Base-by-base conservation (phyloP, 2,113 vertebrate genomes). In the Seriola quinqueradiata region DNA sequence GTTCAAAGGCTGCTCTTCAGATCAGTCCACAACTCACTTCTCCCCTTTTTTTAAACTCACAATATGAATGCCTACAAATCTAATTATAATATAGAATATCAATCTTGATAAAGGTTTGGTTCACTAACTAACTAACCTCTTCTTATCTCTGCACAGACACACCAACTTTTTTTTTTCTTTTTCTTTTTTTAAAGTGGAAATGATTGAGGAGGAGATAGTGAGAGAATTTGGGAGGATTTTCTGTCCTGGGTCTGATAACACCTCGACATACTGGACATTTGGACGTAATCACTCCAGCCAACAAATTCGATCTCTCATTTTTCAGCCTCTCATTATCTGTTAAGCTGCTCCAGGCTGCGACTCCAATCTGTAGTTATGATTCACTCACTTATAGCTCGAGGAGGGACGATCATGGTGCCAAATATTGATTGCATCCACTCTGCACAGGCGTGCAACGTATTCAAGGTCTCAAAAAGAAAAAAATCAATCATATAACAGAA, bases 351-450 rank as follows among this genome's bases (percentile, higher is more conserved):
- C 40, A 25, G 73, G 77, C 84, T 69, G 25, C 5, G 36, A 40
- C 48, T 21, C 38, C 79, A 68, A 68, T 88, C 75, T 79, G 28
- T 25, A 23, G 16, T 11, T 34, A 69, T 79, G 82, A 85, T 63
- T 83, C 73, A 75, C 59, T 68, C 32, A 19, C 42, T 66, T 3
- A 9, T 4, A 34, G 55, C 83, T 87, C 54, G 11, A 59, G 68
- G 83, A 59, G 14, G 40, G 19, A 83, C 21, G 57, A 67, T 48
- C 32, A 23, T 1, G 25, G 64, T 58, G 70, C 46, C 16, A 72
- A 66, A 67, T 66, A 72, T 66, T 38, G 66, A 83, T 73, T 21
- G 19, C 11, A 36, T 2, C 23, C 0, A 25, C 68, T 50, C 59
- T 13, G 21, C 55, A 8, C 23, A 19, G 23, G 42, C 52, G 0